phyloP scores from a whole-genome alignment of 2,113 vertebrate genomes.

The Megaleporinus macrocephalus region DNA sequence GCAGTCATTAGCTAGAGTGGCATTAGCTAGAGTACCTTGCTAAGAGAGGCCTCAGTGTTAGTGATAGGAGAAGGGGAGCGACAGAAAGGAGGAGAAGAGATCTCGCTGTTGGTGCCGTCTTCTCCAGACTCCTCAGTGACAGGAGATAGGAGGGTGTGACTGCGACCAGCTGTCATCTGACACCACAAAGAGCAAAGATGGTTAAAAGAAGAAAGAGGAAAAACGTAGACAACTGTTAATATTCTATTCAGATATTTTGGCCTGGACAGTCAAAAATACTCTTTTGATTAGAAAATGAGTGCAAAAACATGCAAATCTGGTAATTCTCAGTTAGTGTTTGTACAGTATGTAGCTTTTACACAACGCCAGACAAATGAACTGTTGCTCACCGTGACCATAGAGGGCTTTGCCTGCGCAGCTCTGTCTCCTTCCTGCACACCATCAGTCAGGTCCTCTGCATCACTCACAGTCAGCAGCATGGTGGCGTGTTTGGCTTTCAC shows the following conservation, averaged over 20 bases:
- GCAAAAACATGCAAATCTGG: neutral
- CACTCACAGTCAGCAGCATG: conserved; percentile 95
- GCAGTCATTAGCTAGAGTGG: neutral
- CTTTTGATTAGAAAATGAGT: neutral
- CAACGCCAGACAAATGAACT: neutral
- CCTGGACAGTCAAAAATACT: neutral
- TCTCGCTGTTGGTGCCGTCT: conserved; percentile 97
- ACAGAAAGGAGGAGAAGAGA: conserved; percentile 95
- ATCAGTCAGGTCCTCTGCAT: conserved; percentile 88
- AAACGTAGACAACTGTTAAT: neutral
- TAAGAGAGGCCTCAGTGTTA: conserved; percentile 90
- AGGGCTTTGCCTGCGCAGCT: conserved; percentile 76
- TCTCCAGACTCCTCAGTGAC: conserved; percentile 99
- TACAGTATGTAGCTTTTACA: neutral
- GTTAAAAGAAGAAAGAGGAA: neutral
- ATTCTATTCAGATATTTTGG: neutral
- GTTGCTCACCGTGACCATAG: conserved; percentile 90
- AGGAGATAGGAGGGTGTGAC: conserved; percentile 97
- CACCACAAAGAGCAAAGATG: conserved; percentile 42
- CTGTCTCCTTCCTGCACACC: conserved; percentile 85
- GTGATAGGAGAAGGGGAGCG: conserved; percentile 94
- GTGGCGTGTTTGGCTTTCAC: conserved; percentile 97
- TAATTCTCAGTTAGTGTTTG: neutral
- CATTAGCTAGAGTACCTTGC: conserved; percentile 84
- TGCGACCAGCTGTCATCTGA: conserved; percentile 97